A percentile compares a stretch with the other conserved stretches of the same genome.
phyloP scores from a whole-genome alignment of 2,113 vertebrate species.

The Spermophilus dauricus region DNA sequence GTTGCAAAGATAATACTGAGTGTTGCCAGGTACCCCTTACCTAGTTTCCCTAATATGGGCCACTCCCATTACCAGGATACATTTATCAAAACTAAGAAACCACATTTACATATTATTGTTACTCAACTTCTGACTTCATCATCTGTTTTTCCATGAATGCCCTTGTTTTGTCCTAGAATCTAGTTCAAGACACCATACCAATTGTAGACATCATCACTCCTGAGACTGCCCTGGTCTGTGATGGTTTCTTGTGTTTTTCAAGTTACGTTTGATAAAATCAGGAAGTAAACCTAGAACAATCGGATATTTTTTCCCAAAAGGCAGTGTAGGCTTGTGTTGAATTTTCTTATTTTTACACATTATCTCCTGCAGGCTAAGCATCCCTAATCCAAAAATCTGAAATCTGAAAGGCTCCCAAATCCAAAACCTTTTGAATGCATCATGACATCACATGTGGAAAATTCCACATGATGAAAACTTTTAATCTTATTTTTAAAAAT shows the following conservation, averaged over 20 bases:
- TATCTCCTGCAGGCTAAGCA: neutral
- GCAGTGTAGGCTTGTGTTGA: neutral
- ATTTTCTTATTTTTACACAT: neutral
- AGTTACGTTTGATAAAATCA: neutral
- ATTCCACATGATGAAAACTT: neutral
- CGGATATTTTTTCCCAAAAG: neutral
- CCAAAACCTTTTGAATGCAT: neutral
- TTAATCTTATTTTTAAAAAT: neutral
- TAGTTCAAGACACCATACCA: neutral
- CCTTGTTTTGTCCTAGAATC: neutral
- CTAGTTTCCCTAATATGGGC: neutral
- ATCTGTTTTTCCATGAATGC: neutral
- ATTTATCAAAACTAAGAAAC: neutral
- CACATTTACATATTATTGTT: too few relatives aligned
- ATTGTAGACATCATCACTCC: too few relatives aligned
- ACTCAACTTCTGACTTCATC: neutral
- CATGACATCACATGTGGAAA: neutral
- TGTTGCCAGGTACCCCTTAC: accelerated
- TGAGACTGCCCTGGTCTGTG: neutral
- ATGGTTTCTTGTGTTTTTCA: neutral
- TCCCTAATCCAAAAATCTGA: neutral
- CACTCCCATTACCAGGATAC: neutral
- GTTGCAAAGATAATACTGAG: neutral
- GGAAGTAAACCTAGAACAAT: neutral
- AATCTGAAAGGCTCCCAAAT: neutral